These are phyloP conservation scores for Blastomussa wellsi DNA, from an alignment of 92 coral and sea anemone species.

Conservation along the genomic window DNA sequence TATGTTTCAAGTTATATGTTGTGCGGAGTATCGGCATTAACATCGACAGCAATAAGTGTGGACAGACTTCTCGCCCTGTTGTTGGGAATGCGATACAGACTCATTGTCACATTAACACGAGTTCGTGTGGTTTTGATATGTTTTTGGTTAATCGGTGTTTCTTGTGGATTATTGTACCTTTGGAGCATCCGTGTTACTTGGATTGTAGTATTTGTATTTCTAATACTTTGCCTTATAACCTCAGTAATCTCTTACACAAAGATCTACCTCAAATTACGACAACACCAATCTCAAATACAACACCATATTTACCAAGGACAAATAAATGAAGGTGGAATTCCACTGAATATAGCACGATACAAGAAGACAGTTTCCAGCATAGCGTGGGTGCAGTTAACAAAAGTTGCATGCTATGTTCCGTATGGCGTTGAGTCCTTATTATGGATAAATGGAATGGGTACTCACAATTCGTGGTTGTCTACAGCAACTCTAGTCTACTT, in stretches of 20 bases:
- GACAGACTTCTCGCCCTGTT: conserved; percentile 23
- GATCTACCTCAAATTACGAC: neutral
- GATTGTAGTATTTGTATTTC: neutral
- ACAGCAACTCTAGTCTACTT: neutral
- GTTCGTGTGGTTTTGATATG: neutral
- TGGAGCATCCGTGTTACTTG: neutral
- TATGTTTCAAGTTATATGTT: neutral
- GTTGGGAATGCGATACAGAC: neutral
- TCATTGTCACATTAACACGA: conserved; percentile 4
- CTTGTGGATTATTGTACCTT: neutral
- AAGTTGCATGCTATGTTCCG: conserved; percentile 8
- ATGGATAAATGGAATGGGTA: neutral
- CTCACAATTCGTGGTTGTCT: neutral
- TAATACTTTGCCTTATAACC: neutral
- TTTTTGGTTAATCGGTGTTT: neutral
- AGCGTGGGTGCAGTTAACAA: conserved; percentile 14
- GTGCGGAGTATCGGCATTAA: conserved; percentile 7
- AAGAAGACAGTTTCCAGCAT: conserved; percentile 12
- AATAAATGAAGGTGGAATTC: neutral
- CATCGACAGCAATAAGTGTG: conserved; percentile 1
- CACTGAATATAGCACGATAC: neutral
- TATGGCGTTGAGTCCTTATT: neutral
- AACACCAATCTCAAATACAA: neutral
- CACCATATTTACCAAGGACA: neutral
- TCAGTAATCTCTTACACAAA: conserved; percentile 13